phyloP scores from a whole-genome alignment of 2,797 vertebrate species.

The Acanthornis magna region DNA sequence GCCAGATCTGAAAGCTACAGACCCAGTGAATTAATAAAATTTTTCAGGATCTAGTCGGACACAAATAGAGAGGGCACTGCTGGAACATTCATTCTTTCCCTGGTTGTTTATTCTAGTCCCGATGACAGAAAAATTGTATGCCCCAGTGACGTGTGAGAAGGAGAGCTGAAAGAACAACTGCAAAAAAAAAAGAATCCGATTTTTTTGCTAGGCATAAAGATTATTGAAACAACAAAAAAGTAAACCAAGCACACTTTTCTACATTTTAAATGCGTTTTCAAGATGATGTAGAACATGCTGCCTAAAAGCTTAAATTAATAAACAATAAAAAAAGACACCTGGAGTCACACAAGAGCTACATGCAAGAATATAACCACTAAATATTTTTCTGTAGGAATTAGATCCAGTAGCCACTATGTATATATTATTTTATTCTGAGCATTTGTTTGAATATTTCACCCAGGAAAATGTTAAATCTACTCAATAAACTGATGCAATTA shows the following conservation, averaged over 20 bases:
- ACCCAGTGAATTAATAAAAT: not conserved
- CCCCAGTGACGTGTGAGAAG: not conserved
- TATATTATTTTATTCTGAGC: not conserved
- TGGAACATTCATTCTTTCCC: not conserved
- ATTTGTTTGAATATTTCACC: not conserved
- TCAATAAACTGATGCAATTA: not conserved
- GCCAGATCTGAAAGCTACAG: not conserved
- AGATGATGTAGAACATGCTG: not conserved
- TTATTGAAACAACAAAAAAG: not conserved
- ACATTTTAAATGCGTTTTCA: not conserved
- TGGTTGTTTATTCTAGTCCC: not conserved
- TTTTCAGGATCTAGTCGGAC: not conserved
- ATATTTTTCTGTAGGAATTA: not conserved
- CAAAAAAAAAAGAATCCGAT: not conserved
- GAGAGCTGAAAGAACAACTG: not conserved
- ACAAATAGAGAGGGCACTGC: not conserved
- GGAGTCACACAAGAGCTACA: not conserved
- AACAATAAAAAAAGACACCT: not conserved
- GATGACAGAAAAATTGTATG: not conserved
- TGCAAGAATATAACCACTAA: not conserved
- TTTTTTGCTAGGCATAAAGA: not conserved
- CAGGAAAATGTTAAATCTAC: not conserved
- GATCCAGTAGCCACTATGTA: not conserved
- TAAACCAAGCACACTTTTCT: not conserved
- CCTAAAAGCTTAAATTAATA: not conserved